A percentile compares a stretch with the other conserved stretches of the same genome.
These are phyloP conservation scores for Helogale parvula DNA, from an alignment of 2,113 vertebrate species.

Conservation along the genomic window DNA sequence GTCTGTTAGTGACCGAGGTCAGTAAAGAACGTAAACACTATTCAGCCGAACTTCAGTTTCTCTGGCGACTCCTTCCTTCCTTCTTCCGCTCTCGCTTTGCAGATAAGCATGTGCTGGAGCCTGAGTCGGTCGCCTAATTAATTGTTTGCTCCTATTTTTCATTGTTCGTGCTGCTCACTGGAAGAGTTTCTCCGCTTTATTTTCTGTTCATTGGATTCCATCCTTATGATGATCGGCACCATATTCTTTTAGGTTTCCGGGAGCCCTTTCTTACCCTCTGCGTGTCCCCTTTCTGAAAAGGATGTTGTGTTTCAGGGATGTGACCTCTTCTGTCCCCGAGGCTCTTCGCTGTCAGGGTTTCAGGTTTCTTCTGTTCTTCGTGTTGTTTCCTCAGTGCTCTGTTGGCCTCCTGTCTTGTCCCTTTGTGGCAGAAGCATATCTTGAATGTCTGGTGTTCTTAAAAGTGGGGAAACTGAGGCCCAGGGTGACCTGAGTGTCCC, in stretches of 20 bases:
- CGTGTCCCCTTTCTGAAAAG: not conserved
- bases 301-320: not conserved
- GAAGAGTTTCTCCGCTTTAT: not conserved
- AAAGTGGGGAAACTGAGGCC: not conserved
- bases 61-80: not conserved
- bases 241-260: not conserved
- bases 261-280: not conserved
- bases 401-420: not conserved
- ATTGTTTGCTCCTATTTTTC: not conserved
- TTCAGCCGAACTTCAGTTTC: not conserved
- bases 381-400: not conserved
- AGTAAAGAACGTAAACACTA: too few relatives aligned
- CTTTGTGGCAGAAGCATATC: not conserved
- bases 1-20: not conserved
- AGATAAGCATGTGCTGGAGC: too few relatives aligned
- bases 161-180: not conserved
- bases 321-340: not conserved
- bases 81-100: not conserved
- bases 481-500: fast-evolving
- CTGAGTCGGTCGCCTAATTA: not conserved
- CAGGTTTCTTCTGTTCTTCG: not conserved
- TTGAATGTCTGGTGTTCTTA: not conserved
- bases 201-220: not conserved
- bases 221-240: not conserved
- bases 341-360: not conserved